These are phyloP conservation scores for Dermatemys mawii DNA, from an alignment of 2,113 vertebrate genomes.

Conservation along the genomic window DNA sequence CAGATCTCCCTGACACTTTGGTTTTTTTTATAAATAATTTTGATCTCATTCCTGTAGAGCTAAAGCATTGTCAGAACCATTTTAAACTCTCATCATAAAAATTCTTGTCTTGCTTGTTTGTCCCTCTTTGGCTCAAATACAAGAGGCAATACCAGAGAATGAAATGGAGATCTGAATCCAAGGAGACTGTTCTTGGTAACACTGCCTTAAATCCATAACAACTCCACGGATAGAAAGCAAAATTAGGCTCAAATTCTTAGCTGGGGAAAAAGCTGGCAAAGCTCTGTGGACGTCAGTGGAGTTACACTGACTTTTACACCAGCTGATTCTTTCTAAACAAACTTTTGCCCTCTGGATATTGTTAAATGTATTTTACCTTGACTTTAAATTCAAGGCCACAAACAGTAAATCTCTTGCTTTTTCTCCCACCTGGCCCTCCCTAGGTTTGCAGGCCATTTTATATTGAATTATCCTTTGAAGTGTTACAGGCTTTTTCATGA, in stretches of 20 bases:
- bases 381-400: not conserved
- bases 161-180: not conserved
- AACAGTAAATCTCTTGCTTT: not conserved
- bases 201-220: not conserved
- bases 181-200: not conserved
- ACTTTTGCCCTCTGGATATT: not conserved
- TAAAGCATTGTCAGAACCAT: not conserved
- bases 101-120: rapidly evolving
- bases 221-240: not conserved
- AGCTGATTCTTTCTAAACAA: not conserved
- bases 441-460: not conserved
- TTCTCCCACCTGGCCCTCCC: not conserved
- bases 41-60: not conserved
- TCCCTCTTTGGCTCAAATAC: not conserved
- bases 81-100: not conserved
- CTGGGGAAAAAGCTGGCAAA: slow-evolving; percentile 25
- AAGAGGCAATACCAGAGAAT: rapidly evolving
- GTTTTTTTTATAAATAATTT: rapidly evolving
- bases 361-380: not conserved
- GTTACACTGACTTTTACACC: not conserved
- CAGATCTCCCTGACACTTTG: not conserved
- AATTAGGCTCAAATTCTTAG: not conserved
- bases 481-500: not conserved
- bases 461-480: slow-evolving; percentile 43
- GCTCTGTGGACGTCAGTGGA: slow-evolving; percentile 48